phyloP scores from a whole-genome alignment of 2,797 vertebrate genomes.

The Enteromius mattozi region DNA sequence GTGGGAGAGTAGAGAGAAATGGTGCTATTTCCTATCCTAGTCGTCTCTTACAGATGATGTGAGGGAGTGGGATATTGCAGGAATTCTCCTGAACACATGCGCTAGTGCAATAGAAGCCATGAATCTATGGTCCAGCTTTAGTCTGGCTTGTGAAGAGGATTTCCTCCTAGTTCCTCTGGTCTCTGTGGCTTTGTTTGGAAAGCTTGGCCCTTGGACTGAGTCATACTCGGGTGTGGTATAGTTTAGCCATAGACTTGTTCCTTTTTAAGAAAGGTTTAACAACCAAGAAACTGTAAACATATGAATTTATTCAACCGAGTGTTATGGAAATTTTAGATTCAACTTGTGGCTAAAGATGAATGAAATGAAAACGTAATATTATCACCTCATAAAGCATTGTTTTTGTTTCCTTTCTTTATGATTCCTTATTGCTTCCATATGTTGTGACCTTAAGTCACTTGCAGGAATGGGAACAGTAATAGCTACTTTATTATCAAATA shows the following conservation, averaged over 20 bases:
- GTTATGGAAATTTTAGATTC: neutral
- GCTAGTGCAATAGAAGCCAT: neutral
- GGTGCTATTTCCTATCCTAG: neutral
- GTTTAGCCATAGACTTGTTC: neutral
- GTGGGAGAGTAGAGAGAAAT: neutral
- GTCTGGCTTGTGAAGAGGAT: slow-evolving; percentile 21
- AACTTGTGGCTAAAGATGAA: neutral
- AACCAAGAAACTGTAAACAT: neutral
- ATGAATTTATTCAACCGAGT: neutral
- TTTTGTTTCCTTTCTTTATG: slow-evolving; percentile 2
- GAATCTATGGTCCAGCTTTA: neutral
- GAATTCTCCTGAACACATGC: neutral
- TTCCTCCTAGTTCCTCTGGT: slow-evolving; percentile 23
- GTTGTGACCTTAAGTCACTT: neutral
- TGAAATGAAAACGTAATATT: slow-evolving; percentile 1
- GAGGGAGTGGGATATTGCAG: neutral
- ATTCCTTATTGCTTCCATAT: neutral
- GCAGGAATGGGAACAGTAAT: neutral
- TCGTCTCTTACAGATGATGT: neutral
- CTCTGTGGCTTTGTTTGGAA: slow-evolving; percentile 35
- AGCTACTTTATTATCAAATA: neutral
- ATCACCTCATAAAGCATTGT: neutral
- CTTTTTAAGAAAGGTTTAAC: slow-evolving; percentile 16
- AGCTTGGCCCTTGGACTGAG: slow-evolving; percentile 25
- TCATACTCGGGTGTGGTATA: slow-evolving; percentile 34